Percentiles rank a stretch among this genome's conserved stretches.
These are phyloP conservation scores for Amazona vittata DNA, from an alignment of 2,113 vertebrate species.

Conservation along the genomic window DNA sequence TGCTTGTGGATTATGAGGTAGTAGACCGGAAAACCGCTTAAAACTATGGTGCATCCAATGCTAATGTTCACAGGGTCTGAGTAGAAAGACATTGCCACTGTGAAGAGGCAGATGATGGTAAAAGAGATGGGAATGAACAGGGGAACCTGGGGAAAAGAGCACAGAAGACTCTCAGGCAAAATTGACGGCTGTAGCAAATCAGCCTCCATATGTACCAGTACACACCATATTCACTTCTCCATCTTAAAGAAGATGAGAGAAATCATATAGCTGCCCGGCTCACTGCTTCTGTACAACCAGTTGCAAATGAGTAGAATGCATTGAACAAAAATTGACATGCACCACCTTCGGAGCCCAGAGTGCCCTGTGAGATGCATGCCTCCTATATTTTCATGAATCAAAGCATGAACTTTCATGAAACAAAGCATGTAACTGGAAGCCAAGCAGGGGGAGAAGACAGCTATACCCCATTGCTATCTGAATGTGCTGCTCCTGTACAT, in stretches of 20 bases:
- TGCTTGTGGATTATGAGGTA: slow-evolving; percentile 49
- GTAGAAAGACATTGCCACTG: slow-evolving; percentile 75
- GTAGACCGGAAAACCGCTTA: slow-evolving; percentile 77
- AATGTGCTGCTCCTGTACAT: background rate
- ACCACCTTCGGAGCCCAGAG: background rate
- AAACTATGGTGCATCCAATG: slow-evolving; percentile 67
- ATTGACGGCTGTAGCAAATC: background rate
- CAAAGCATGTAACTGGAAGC: background rate
- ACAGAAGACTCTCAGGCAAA: background rate
- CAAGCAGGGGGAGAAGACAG: background rate
- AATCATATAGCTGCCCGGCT: background rate
- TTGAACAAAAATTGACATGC: background rate
- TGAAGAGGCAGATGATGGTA: slow-evolving; percentile 72
- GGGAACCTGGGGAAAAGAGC: slow-evolving; percentile 60
- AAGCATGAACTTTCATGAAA: background rate
- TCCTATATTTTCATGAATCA: background rate
- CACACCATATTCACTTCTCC: background rate
- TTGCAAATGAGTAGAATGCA: background rate
- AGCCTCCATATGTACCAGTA: accelerated
- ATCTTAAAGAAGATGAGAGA: background rate
- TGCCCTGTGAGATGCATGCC: background rate
- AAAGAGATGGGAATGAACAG: slow-evolving; percentile 71
- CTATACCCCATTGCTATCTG: background rate
- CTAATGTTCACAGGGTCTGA: slow-evolving; percentile 74
- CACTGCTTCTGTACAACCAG: background rate